phyloP scores from a whole-genome alignment of 2,888 invertebrate species.

The Drosophila longiperda region DNA sequence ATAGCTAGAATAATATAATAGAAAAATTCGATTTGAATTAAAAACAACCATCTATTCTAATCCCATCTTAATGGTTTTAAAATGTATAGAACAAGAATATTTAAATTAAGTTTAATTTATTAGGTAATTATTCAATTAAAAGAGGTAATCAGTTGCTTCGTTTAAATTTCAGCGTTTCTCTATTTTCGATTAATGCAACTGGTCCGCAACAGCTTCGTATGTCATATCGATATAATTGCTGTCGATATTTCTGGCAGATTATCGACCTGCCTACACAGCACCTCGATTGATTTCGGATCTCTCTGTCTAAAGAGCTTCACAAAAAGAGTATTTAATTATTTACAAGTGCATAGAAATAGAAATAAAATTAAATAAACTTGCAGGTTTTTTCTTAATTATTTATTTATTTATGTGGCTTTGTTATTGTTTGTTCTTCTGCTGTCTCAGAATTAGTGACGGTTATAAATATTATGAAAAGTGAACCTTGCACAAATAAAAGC shows the following conservation, averaged over 20 bases:
- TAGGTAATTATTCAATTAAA: not conserved
- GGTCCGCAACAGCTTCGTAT: not conserved
- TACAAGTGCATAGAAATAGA: no score
- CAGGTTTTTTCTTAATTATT: not conserved
- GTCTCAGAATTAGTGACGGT: not conserved
- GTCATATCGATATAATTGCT: conserved; percentile 6
- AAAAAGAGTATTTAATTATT: not conserved
- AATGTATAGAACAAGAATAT: no score
- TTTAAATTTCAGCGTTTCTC: not conserved
- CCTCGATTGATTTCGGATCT: conserved; percentile 2
- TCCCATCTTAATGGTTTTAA: no score
- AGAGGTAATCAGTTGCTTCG: not conserved
- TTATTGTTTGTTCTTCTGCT: not conserved
- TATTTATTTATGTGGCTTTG: not conserved
- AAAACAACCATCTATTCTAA: no score
- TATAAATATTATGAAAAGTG: not conserved
- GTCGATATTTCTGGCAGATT: conserved; percentile 1
- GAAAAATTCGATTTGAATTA: no score
- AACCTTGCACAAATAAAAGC: not conserved
- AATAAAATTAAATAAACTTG: no score
- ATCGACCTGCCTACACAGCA: conserved; percentile 27
- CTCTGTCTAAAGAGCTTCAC: not conserved
- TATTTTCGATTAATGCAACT: conserved; percentile 1
- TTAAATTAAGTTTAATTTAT: no score
- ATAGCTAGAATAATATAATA: no score